Evolutionary conservation across 2,113 vertebrate species (phyloP).

Genomic region (Plecturocebus donacophilus): DNA sequence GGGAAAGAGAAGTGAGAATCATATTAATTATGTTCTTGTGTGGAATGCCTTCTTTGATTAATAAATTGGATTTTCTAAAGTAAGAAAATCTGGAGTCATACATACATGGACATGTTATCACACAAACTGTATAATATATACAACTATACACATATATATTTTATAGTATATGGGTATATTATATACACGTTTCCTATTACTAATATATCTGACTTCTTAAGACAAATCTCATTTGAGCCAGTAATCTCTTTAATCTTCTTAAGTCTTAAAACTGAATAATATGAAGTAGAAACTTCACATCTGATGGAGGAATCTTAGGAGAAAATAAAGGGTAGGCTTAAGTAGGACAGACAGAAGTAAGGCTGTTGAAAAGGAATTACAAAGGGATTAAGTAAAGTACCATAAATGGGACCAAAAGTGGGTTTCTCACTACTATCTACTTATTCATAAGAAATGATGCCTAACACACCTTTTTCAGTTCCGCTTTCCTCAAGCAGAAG

Average conservation of each 20-base stretch:
- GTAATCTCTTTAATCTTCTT: neutral
- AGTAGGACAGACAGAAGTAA: neutral
- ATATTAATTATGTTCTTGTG: neutral
- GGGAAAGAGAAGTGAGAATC: neutral
- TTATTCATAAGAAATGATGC: neutral
- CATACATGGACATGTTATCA: neutral
- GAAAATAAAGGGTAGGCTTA: neutral
- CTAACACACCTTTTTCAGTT: neutral
- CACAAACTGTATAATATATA: neutral
- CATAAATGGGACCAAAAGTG: neutral
- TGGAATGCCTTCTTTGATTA: neutral
- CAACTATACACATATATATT: neutral
- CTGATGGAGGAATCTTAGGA: neutral
- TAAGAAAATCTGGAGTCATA: neutral
- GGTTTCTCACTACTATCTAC: neutral
- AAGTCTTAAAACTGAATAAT: neutral
- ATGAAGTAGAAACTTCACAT: neutral
- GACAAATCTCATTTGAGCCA: neutral
- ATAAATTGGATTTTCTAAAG: neutral
- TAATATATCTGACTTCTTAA: conserved; percentile 6
- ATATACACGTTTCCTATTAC: neutral
- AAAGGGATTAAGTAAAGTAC: neutral
- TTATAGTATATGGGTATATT: too few species aligned
- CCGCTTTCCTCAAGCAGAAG: neutral
- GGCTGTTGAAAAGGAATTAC: neutral